Evolutionary conservation across 2,797 vertebrate genomes (phyloP).

Genomic region (Mallotus villosus): DNA sequence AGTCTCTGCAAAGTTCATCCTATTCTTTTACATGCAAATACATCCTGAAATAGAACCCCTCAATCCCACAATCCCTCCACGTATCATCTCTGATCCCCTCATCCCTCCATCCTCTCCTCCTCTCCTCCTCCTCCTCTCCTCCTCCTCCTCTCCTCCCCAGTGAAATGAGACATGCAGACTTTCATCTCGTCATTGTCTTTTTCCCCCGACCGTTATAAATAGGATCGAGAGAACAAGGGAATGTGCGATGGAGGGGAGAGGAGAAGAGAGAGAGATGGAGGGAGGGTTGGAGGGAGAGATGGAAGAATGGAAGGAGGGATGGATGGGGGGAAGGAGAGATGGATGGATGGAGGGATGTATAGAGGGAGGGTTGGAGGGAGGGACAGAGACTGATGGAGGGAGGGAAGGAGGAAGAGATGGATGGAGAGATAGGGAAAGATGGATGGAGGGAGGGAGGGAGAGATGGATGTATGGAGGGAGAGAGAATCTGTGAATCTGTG

Average conservation of each 20-base stretch:
- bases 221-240: neutral
- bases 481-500: neutral
- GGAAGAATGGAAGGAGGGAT: slow-evolving; percentile 28
- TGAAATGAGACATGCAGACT: neutral
- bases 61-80: neutral
- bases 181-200: slow-evolving; percentile 4
- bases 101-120: neutral
- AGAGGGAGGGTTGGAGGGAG: too few species aligned
- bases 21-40: too few species aligned
- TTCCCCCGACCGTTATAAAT: slow-evolving; percentile 3
- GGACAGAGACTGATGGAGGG: too few species aligned
- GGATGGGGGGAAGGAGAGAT: slow-evolving; percentile 10
- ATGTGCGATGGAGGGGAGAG: slow-evolving; percentile 10
- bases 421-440: too few species aligned
- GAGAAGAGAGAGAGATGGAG: slow-evolving; percentile 15
- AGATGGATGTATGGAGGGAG: too few species aligned
- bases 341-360: neutral
- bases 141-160: neutral
- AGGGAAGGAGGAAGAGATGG: neutral
- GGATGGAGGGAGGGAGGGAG: too few species aligned
- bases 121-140: neutral
- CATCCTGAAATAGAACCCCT: neutral
- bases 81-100: neutral
- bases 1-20: too few species aligned
- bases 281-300: slow-evolving; percentile 1